Evolutionary conservation across 37 sponge, comb jelly and placozoan species (phyloP).

Genomic region (Halichondria panicea): DNA sequence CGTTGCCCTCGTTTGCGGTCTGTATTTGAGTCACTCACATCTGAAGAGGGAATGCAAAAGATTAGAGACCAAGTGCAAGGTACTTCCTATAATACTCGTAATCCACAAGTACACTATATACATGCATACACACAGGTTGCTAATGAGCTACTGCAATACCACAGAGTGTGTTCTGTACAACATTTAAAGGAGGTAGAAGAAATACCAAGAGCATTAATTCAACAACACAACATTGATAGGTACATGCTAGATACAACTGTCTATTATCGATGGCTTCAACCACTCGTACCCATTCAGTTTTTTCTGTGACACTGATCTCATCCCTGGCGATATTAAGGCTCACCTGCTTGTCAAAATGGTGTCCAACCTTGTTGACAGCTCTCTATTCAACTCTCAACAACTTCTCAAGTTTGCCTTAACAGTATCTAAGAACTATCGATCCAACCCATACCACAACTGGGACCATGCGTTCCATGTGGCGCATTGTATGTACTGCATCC

Average conservation of each 20-base stretch:
- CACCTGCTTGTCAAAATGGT: constrained; percentile 32
- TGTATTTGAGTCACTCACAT: not conserved
- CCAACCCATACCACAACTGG: constrained; percentile 82
- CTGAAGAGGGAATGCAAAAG: not conserved
- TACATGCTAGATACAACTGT: not conserved
- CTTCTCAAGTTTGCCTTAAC: constrained; percentile 48
- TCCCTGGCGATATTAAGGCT: constrained; percentile 28
- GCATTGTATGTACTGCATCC: constrained; percentile 64
- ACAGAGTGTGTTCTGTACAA: constrained; percentile 31
- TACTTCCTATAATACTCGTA: not conserved
- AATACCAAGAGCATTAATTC: not conserved
- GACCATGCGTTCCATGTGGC: constrained; percentile 79
- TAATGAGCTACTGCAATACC: constrained; percentile 41
- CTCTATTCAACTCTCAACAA: not conserved
- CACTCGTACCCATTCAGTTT: not conserved
- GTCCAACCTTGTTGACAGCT: constrained; percentile 17
- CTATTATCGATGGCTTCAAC: not conserved
- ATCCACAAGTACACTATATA: not conserved
- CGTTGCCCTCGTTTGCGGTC: constrained; percentile 3
- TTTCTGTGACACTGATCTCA: constrained; percentile 2
- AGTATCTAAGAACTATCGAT: constrained; percentile 65
- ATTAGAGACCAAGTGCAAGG: constrained; percentile 5
- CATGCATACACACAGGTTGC: constrained; percentile 22
- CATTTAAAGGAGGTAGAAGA: constrained; percentile 27
- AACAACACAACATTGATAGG: constrained; percentile 10